A percentile compares a stretch with the other conserved stretches of the same genome.
Conservation (phyloP, 2,797 vertebrate genomes). For the Syngnathus acus region DNA sequence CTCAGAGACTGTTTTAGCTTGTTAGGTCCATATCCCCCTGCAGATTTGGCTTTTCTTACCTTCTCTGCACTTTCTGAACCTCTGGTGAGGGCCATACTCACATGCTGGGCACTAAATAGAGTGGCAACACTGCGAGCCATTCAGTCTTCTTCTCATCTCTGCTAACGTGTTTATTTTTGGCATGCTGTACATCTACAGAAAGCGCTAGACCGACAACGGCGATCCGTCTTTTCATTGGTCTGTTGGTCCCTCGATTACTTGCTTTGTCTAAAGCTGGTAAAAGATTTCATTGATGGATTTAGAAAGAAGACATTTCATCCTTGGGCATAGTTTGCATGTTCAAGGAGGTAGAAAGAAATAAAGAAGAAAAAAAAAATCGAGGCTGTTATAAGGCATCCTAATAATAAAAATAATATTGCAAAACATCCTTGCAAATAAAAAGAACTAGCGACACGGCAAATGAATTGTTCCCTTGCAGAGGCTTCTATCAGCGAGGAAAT, state of each 20-base stretch:
- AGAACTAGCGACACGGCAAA: not conserved
- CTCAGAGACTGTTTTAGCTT: slow-evolving; percentile 64
- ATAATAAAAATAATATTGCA: not conserved
- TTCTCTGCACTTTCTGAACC: slow-evolving; percentile 49
- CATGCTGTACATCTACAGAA: not conserved
- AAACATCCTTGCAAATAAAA: not conserved
- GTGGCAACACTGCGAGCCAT: slow-evolving; percentile 43
- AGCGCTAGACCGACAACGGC: not conserved
- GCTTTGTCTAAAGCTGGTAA: not conserved
- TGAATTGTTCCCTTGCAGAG: not conserved
- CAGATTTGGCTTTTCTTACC: slow-evolving; percentile 40
- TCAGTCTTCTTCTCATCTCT: slow-evolving; percentile 46
- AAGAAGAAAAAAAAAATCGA: no score
- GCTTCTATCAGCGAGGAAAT: slow-evolving; percentile 1
- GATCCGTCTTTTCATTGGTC: not conserved
- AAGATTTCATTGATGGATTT: not conserved
- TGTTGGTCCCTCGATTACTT: not conserved
- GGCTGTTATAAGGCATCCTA: not conserved
- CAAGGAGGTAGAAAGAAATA: not conserved
- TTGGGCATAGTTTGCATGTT: not conserved
- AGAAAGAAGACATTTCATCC: not conserved
- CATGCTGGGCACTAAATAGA: slow-evolving; percentile 48
- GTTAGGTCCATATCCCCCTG: slow-evolving; percentile 60
- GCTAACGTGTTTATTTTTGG: slow-evolving; percentile 44
- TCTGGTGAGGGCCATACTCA: slow-evolving; percentile 46